Evolutionary conservation across 2,888 invertebrate genomes (phyloP).

Genomic region (Phalera bucephala): DNA sequence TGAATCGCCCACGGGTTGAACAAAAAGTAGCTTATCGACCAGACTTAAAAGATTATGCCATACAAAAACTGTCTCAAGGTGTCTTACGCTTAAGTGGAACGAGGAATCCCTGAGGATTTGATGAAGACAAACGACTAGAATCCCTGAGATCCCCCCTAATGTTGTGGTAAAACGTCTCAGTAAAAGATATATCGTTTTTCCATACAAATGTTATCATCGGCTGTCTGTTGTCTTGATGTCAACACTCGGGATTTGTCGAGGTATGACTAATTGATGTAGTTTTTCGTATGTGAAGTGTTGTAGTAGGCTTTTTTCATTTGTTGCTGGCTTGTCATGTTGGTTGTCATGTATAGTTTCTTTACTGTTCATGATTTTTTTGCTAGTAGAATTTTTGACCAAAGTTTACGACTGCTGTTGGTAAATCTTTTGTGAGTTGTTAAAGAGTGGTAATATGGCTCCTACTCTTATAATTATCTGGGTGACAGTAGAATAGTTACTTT

Average conservation of each 20-base stretch:
- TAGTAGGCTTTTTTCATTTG: too few relatives aligned
- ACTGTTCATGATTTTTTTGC: too few relatives aligned
- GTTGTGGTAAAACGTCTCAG: conserved; percentile 22
- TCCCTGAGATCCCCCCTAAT: conserved; percentile 19
- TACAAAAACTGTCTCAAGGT: conserved; percentile 26
- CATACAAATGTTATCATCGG: conserved; percentile 19
- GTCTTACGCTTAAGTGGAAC: conserved; percentile 17
- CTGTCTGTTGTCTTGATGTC: conserved; percentile 1
- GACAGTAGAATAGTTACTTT: too few relatives aligned
- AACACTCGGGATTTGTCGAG: conserved; percentile 2
- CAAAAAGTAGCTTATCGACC: conserved; percentile 16
- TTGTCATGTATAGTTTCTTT: too few relatives aligned
- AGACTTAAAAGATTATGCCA: conserved; percentile 21
- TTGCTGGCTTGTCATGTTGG: too few relatives aligned
- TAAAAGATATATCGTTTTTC: conserved; percentile 27
- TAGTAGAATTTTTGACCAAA: too few relatives aligned
- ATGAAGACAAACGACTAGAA: conserved; percentile 44
- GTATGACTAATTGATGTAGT: conserved; percentile 1
- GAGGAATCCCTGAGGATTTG: conserved; percentile 32
- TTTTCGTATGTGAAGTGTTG: background rate
- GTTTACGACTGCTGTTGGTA: too few relatives aligned
- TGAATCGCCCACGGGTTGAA: conserved; percentile 5
- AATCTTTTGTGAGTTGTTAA: too few relatives aligned
- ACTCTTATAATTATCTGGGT: too few relatives aligned
- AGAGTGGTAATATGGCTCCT: too few relatives aligned